phyloP scores from a whole-genome alignment of 2,888 invertebrate species.

The Drosophila nr. medialis region DNA sequence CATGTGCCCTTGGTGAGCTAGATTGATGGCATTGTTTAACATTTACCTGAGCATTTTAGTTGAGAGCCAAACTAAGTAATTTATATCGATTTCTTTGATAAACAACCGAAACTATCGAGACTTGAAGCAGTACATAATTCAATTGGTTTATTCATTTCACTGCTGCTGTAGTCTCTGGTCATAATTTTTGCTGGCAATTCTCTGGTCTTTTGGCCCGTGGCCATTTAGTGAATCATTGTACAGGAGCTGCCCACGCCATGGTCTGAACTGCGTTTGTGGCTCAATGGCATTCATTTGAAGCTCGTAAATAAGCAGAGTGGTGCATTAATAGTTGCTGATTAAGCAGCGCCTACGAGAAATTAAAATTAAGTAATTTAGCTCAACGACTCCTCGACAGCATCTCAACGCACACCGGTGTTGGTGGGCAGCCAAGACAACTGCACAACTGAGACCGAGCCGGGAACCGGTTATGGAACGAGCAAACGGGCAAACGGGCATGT shows the following conservation, averaged over 20 bases:
- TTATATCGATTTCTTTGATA: neutral
- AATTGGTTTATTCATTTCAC: neutral
- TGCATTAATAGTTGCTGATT: slow-evolving; percentile 84
- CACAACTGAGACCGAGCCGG: neutral
- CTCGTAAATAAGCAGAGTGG: slow-evolving; percentile 83
- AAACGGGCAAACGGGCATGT: neutral
- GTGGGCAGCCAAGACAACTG: slow-evolving; percentile 19
- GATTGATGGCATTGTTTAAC: neutral
- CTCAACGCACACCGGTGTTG: slow-evolving; percentile 24
- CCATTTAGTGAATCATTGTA: slow-evolving; percentile 40
- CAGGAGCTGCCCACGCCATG: slow-evolving; percentile 29
- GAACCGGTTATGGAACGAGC: slow-evolving; percentile 33
- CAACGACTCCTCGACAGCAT: slow-evolving; percentile 23
- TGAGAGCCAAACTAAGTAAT: neutral
- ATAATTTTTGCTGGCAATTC: neutral
- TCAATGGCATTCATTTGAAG: slow-evolving; percentile 81
- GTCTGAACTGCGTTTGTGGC: slow-evolving; percentile 12
- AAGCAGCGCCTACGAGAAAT: slow-evolving; percentile 81
- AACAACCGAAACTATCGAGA: neutral
- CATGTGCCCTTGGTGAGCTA: neutral
- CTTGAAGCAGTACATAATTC: neutral
- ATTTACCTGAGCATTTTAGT: neutral
- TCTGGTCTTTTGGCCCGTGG: neutral
- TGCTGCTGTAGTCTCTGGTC: neutral
- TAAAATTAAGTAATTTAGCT: slow-evolving; percentile 75